A percentile compares a stretch with the other conserved stretches of the same genome.
phyloP scores from a whole-genome alignment of 2,888 invertebrate species.

The Tenthredo notha region DNA sequence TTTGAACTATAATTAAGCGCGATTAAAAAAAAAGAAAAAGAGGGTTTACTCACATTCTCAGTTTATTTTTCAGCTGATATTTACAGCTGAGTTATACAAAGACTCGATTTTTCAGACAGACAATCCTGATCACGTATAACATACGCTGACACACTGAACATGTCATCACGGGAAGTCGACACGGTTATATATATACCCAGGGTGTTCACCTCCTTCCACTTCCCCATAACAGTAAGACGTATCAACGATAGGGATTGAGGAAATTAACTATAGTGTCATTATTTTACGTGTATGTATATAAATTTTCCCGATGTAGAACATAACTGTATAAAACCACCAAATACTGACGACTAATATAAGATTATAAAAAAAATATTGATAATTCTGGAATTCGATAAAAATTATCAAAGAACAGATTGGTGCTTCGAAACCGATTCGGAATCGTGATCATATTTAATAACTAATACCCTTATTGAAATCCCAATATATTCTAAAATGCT shows the following conservation, averaged over 20 bases:
- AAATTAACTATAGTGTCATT: background rate
- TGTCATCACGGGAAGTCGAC: background rate
- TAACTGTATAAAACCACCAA: background rate
- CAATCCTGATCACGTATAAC: background rate
- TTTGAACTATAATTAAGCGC: background rate
- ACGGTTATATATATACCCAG: background rate
- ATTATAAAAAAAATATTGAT: background rate
- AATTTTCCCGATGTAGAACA: background rate
- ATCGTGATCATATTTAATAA: background rate
- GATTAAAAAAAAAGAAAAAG: background rate
- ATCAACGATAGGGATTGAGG: background rate
- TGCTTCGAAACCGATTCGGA: too few species aligned
- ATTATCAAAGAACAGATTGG: background rate
- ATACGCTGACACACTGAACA: background rate
- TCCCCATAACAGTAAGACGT: background rate
- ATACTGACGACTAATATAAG: background rate
- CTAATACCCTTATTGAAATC: background rate
- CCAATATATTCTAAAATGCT: background rate
- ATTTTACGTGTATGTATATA: background rate
- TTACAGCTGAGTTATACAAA: background rate
- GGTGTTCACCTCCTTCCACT: background rate
- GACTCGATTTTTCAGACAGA: background rate
- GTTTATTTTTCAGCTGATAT: background rate
- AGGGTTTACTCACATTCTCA: background rate
- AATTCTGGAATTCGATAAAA: too few species aligned